These are phyloP conservation scores for Chymomyza procnemis DNA, from an alignment of 2,888 invertebrate genomes.

Conservation along the genomic window DNA sequence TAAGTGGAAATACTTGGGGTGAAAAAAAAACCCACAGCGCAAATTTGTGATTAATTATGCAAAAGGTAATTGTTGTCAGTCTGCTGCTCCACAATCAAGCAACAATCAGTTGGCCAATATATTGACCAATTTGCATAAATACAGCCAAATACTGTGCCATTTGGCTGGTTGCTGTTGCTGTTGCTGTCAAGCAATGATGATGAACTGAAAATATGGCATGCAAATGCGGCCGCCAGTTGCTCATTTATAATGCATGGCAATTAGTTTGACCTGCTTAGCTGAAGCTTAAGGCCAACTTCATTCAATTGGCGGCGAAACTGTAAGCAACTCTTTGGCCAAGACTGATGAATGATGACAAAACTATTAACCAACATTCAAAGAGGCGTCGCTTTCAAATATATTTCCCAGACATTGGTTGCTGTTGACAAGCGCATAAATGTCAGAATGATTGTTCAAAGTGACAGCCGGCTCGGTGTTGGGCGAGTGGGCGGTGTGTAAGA, in stretches of 20 bases:
- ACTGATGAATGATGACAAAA: not conserved
- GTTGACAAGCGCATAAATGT: conserved; percentile 59
- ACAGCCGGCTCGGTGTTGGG: conserved; percentile 25
- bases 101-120: not conserved
- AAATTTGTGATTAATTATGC: conserved; percentile 66
- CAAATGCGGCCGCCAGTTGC: conserved; percentile 41
- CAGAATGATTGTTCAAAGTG: conserved; percentile 58
- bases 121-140: conserved; percentile 65
- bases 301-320: not conserved
- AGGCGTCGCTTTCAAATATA: conserved; percentile 52
- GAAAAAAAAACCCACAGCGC: conserved; percentile 50
- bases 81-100: conserved; percentile 20
- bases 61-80: conserved; percentile 22
- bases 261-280: conserved; percentile 60
- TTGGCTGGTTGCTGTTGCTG: conserved; percentile 35
- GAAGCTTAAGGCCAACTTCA: not conserved
- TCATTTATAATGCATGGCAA: conserved; percentile 68
- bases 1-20: conserved; percentile 42
- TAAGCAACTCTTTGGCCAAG: not conserved
- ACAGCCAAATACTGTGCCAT: conserved; percentile 32
- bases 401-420: conserved; percentile 30
- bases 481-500: conserved; percentile 1
- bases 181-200: conserved; percentile 59
- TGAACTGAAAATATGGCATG: conserved; percentile 44
- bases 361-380: not conserved